Evolutionary conservation across 2,797 vertebrate species (phyloP).

Genomic region (Crocodylus rhombifer): DNA sequence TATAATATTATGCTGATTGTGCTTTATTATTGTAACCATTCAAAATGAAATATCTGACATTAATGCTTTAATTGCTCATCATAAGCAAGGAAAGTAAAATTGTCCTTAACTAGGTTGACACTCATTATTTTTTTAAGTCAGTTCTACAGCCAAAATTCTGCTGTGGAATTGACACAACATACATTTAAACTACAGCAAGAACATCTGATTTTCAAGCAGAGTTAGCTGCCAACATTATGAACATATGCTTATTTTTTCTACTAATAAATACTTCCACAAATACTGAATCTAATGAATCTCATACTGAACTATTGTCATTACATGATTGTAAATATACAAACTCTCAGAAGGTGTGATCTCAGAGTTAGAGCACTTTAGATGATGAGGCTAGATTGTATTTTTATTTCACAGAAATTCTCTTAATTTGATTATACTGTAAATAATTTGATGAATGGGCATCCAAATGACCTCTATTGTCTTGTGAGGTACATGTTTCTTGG

Average conservation of each 20-base stretch:
- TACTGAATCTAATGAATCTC: conserved; percentile 37
- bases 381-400: background rate
- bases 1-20: conserved; percentile 1
- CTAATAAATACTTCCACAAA: conserved; percentile 67
- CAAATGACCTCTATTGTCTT: background rate
- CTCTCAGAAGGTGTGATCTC: background rate
- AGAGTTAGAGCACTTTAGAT: conserved; percentile 21
- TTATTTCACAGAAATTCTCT: conserved; percentile 27
- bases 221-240: conserved; percentile 23
- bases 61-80: conserved; percentile 56
- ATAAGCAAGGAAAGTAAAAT: background rate
- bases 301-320: conserved; percentile 32
- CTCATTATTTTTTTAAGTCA: conserved; percentile 15
- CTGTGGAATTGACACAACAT: conserved; percentile 34
- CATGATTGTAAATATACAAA: conserved; percentile 24
- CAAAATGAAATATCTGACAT: conserved; percentile 39
- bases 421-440: background rate
- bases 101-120: conserved; percentile 7
- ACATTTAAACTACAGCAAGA: conserved; percentile 28
- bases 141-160: background rate
- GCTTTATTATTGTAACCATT: conserved; percentile 51
- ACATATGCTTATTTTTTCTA: conserved; percentile 41
- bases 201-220: conserved; percentile 30
- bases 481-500: background rate
- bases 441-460: background rate